A percentile compares a stretch with the other conserved stretches of the same genome.
These are phyloP conservation scores for Schlechtendalia chinensis DNA, from an alignment of 1,140 invertebrate species.

Conservation along the genomic window DNA sequence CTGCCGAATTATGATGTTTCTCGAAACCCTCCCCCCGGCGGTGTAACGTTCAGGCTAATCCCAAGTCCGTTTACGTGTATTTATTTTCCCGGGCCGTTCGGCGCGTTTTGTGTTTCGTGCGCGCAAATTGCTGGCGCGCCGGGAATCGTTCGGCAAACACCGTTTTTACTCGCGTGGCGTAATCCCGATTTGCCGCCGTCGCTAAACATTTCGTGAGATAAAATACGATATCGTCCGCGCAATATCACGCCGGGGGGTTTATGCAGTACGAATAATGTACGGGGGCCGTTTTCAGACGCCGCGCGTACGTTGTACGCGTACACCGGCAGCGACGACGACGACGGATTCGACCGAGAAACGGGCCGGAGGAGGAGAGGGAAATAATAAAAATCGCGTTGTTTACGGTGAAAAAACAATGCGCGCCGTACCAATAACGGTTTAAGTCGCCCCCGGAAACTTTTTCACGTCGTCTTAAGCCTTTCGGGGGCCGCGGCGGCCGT, in stretches of 20 bases:
- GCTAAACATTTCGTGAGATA: background rate
- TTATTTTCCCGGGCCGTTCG: too few relatives aligned
- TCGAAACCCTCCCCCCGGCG: too few relatives aligned
- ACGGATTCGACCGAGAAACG: too few relatives aligned
- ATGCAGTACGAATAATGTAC: background rate
- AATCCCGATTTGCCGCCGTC: conserved; percentile 6
- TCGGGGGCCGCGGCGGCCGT: too few relatives aligned
- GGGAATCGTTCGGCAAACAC: background rate
- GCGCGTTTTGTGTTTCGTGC: background rate
- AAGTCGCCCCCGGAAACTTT: conserved; percentile 5
- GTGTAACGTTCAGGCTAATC: too few relatives aligned
- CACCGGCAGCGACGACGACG: too few relatives aligned
- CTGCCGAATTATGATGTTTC: too few relatives aligned
- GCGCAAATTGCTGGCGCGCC: background rate
- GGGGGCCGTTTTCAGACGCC: background rate
- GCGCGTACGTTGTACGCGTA: too few relatives aligned
- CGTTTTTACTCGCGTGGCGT: background rate
- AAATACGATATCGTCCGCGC: background rate
- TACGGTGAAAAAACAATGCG: background rate
- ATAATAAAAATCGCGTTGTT: background rate
- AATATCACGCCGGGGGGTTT: background rate
- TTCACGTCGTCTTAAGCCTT: conserved; percentile 12
- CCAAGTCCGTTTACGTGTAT: too few relatives aligned
- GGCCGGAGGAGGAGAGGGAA: background rate
- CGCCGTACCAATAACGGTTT: background rate